Base-by-base conservation (phyloP, 2,888 invertebrate species). In the Latheticus oryzae region DNA sequence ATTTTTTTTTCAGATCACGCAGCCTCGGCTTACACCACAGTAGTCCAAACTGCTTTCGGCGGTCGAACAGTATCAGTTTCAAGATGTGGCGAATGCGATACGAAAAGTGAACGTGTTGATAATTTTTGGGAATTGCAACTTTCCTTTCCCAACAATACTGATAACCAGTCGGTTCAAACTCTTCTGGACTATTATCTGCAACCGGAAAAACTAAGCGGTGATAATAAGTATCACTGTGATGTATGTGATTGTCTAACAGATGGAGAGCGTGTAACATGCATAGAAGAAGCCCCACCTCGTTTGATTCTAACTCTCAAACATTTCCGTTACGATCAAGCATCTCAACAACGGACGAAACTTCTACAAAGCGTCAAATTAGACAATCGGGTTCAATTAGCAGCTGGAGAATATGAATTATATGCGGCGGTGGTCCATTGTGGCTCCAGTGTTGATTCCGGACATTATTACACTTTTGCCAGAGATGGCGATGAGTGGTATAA, bases 361-460 rank as follows among this genome's bases (percentile, higher is more conserved):
- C 84, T 91, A 76, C 88, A 89, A 59, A 71, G 72, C 13, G 77
- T 79, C 5, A 69, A 76, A 40, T 60, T 78, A 38, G 76, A 84
- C 83, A 64, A 86, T 85, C 63, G 81, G 79, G 64, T 85, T 84
- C 75, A 85, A 85, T 71, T 84, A 82, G 63, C 71, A 3, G 58
- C 64, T 9, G 83, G 84, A 53, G 80, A 82, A 9, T 94, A 92
- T 75, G 82, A 83, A 23, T 78, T 95, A 19, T 92, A 91, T 73
- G 91, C 92, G 0, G 91, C 92, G 0, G 89, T 95, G 0, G 88
- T 95, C 0, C 95, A 95, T 76, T 87, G 88, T 0, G 95, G 95
- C 1, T 85, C 86, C 12, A 90, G 89, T 42, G 87, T 92, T 62
- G 91, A 94, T 72, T 89, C 90, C 0, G 95, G 94, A 0, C 95